Base-by-base conservation (phyloP, 2,888 invertebrate genomes). In the Cybosia mesomella region DNA sequence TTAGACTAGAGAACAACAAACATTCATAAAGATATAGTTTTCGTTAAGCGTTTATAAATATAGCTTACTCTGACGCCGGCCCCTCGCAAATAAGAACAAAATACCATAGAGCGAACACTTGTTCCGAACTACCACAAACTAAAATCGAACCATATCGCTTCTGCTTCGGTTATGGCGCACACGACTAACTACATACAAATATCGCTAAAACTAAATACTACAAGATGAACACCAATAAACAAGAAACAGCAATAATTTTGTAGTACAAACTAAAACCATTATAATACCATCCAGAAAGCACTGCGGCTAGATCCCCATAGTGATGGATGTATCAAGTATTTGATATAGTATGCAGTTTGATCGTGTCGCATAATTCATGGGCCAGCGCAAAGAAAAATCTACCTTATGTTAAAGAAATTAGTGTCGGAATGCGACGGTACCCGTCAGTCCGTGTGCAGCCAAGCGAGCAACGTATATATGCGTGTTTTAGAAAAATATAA, bases 1-100 rank as follows among this genome's bases (percentile, higher is more conserved):
- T 90, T 92, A 93, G 94, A 94, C 94, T 94, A 94, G 94, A 94
- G 89, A 91, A 87, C 82, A 92, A 92, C 87, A 90, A 89, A 90
- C 88, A 86, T 90, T 87, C 83, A 86, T 88, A 91, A 81, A 91
- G 83, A 91, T 86, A 88, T 87, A 77, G 72, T 88, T 82, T 85
- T 85, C 87, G 81, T 84, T 84, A 83, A 80, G 82, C 82, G 81
- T 85, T 77, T 76, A 86, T 85, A 89, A 87, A 89, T 87, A 92
- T 86, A 89, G 85, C 84, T 89, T 86, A 88, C 87, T 90, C 87
- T 86, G 67, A 69, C 74, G 85, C 87, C 88, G 90, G 91, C 84
- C 85, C 87, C 83, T 66, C 68, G 83, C 77, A 77, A 83, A 86
- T 71, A 86, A 87, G 82, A 90, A 89, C 86, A 84, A 88, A 90